These are phyloP conservation scores for Mystacornis crossleyi DNA, from an alignment of 2,113 vertebrate species.

Conservation along the genomic window DNA sequence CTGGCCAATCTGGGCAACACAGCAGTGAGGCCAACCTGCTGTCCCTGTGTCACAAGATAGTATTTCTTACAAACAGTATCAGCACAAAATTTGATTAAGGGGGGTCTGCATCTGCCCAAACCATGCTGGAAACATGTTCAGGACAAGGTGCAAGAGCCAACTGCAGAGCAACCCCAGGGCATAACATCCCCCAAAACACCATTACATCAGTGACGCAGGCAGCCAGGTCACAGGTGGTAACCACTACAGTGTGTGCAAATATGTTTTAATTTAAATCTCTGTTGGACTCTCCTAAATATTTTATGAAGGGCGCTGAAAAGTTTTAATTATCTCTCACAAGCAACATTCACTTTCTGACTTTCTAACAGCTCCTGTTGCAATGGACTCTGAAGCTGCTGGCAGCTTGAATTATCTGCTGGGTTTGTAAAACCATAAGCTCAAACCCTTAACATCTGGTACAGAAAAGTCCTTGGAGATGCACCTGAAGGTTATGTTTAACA, in stretches of 20 bases:
- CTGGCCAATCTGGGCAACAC: not conserved
- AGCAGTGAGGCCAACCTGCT: not conserved
- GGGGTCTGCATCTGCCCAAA: not conserved
- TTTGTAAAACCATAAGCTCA: not conserved
- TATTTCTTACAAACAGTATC: not conserved
- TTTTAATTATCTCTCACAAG: not conserved
- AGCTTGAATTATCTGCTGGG: not conserved
- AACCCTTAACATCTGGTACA: not conserved
- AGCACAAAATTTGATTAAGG: not conserved
- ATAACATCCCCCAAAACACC: not conserved
- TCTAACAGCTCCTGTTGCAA: not conserved
- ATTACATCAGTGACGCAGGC: not conserved
- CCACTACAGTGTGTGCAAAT: not conserved
- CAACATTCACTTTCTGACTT: not conserved
- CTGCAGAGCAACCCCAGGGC: not conserved
- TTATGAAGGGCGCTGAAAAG: not conserved
- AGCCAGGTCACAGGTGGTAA: not conserved
- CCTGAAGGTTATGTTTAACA: not conserved
- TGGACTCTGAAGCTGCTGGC: not conserved
- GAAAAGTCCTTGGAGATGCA: not conserved
- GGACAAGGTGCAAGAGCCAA: not conserved
- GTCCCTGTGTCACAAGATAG: not conserved
- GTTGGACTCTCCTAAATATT: not conserved
- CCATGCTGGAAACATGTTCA: accelerated
- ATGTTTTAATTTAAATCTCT: not conserved